Base-by-base conservation (phyloP, 2,113 vertebrate species). In the Melozone crissalis region DNA sequence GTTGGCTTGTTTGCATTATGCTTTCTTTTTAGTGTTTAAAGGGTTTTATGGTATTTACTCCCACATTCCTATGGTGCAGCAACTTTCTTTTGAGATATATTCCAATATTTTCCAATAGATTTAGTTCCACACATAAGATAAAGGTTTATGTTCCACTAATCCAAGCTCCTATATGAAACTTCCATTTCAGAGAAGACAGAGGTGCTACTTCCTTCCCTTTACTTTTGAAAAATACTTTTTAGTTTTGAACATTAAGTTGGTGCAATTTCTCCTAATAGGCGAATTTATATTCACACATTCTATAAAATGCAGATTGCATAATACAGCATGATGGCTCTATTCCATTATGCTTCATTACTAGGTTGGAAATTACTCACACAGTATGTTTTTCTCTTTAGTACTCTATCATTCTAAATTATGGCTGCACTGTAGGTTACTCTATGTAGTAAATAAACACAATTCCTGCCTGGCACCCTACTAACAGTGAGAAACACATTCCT, bases 261-360 rank as follows among this genome's bases (percentile, higher is more conserved):
- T 77, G 43, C 31, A 69, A 65, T 94, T 94, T 90, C 55, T 57
- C 43, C 43, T 18, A 49, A 87, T 4, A 90, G 44, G 61, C 17
- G 55, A 84, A 92, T 57, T 94, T 89, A 84, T 66, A 79, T 44
- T 90, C 88, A 80, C 23, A 74, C 11, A 13, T 72, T 72, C 51
- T 84, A 47, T 87, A 75, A 89, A 89, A 92, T 46, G 30, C 24
- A 91, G 61, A 87, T 91, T 86, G 69, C 55, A 49, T 68, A 93
- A 82, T 82, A 81, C 3, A 91, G n/a, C 57, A 78, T 77, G 57
- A 92, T 91, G 44, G 47, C 13, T 81, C 52, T 87, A n/a, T 49
- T 75, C 84, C 69, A 87, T 94, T 90, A 78, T 57, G 30, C 30
- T 81, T 89, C 80, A 61, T 96, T 92, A 87, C 47, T 47, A 51